Evolutionary conservation across 2,888 invertebrate genomes (phyloP), one percentile per base, ranked within the genome.

Genomic region (Dichetophora obliterata): DNA sequence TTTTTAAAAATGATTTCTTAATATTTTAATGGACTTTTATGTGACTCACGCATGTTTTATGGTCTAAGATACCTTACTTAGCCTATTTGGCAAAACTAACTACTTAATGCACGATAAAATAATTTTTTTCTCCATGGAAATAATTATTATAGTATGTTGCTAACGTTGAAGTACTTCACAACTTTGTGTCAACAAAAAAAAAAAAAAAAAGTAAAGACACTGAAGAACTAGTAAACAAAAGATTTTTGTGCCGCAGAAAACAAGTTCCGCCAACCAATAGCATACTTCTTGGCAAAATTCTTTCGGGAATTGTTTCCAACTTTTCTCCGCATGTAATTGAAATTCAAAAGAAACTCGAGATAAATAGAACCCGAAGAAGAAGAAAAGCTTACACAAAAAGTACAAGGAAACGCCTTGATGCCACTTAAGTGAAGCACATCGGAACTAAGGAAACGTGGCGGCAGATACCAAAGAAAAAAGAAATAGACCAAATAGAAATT

Each of bases 261-360:
- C 22, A 68, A 68, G 48, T 68, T 68, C 48, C 48, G 68, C 16
- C 27, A 19, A 16, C 43, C 8, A 19, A 68, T 19, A 68, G 31
- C 31, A 50, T n/a, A 14, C 31, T 27, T 16, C 52, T 31, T 19
- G 16, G 69, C 5, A 48, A 52, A 52, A 69, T 68, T 50, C 27
- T 24, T 19, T 66, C 11, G 14, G 16, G n/a, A 68, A 69, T 50
- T 50, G 48, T 69, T 69, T 31, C 27, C 27, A 69, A 69, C 69
- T 50, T 69, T 69, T 69, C 69, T 50, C 9, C 69, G 69, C 52
- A 50, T 69, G 24, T 69, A 69, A 69, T 50, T 50, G 27, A 50
- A 69, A 50, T 66, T 66, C 66, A 37, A 34, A 19, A 37, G 66
- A 66, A 66, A 66, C 22, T 66, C 22, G 11, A 65, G 19, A n/a